Conservation (phyloP, 2,113 vertebrate genomes). For the Passer domesticus region DNA sequence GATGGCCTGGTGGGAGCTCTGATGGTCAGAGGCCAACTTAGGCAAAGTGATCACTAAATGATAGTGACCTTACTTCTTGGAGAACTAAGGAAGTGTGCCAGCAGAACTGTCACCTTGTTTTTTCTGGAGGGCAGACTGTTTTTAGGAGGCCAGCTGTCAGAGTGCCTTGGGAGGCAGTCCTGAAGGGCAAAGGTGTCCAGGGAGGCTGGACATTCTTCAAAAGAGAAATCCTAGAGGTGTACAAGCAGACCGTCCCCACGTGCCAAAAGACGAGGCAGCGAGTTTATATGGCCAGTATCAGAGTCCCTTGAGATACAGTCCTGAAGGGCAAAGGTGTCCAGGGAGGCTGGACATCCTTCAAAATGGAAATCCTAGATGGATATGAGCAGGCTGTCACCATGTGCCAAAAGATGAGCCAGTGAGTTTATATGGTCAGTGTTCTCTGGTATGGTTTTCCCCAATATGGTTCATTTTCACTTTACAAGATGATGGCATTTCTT, state of each 20-base stretch:
- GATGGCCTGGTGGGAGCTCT: not conserved
- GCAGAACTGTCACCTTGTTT: not conserved
- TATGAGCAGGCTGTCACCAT: not conserved
- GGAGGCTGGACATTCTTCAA: not conserved
- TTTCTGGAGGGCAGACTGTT: not conserved
- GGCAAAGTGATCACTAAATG: accelerated
- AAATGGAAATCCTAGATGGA: not conserved
- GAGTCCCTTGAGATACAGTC: not conserved
- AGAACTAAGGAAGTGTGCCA: not conserved
- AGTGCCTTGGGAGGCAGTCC: not conserved
- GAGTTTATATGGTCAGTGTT: not conserved
- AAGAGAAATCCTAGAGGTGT: not conserved
- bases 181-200: not conserved
- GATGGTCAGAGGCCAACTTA: not conserved
- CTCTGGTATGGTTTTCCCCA: not conserved
- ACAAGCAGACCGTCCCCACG: not conserved
- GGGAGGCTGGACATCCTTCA: not conserved
- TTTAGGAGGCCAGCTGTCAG: not conserved
- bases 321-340: not conserved
- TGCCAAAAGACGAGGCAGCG: not conserved
- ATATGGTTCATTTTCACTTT: not conserved
- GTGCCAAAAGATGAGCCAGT: not conserved
- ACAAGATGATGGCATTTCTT: not conserved
- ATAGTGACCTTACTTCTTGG: not conserved
- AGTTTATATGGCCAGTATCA: not conserved